A percentile compares a stretch with the other conserved stretches of the same genome.
phyloP scores from a whole-genome alignment of 2,113 vertebrate genomes.

The Lampris incognitus region DNA sequence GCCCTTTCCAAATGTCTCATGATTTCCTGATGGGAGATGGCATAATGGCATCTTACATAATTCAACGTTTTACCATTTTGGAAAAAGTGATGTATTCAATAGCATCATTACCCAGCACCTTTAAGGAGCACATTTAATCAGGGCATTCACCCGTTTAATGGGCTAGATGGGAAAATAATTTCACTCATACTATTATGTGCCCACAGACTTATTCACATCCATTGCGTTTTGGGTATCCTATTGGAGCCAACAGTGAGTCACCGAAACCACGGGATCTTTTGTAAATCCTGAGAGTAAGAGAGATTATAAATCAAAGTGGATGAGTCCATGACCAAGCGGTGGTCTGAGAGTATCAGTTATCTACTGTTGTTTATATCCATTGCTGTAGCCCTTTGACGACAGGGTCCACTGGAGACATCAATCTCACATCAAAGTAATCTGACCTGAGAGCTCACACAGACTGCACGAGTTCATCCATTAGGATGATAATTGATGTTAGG shows the following conservation, averaged over 20 bases:
- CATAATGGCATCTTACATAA: slow-evolving; percentile 25
- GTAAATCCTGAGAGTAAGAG: slow-evolving; percentile 3
- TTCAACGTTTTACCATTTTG: neutral
- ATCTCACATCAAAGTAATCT: slow-evolving; percentile 12
- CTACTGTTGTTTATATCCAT: slow-evolving; percentile 30
- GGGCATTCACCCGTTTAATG: slow-evolving; percentile 20
- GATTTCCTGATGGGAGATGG: slow-evolving; percentile 30
- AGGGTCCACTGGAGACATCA: slow-evolving; percentile 21
- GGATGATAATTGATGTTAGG: neutral
- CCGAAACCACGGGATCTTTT: slow-evolving; percentile 4
- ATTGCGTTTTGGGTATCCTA: slow-evolving; percentile 11
- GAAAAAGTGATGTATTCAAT: slow-evolving; percentile 36
- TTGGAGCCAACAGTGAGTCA: slow-evolving; percentile 12
- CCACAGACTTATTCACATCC: neutral
- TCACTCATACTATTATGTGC: slow-evolving; percentile 2
- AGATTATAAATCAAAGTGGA: slow-evolving; percentile 53
- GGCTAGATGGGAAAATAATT: slow-evolving; percentile 27
- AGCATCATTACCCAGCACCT: slow-evolving; percentile 32
- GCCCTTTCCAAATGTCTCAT: neutral
- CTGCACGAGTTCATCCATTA: slow-evolving; percentile 11
- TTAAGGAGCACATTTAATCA: slow-evolving; percentile 32
- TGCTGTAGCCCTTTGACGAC: slow-evolving; percentile 30
- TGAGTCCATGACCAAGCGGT: slow-evolving; percentile 24
- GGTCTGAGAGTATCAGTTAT: slow-evolving; percentile 33
- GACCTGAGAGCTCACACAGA: slow-evolving; percentile 10